Base-by-base conservation (phyloP, 2,113 vertebrate species). In the Rafetus swinhoei region DNA sequence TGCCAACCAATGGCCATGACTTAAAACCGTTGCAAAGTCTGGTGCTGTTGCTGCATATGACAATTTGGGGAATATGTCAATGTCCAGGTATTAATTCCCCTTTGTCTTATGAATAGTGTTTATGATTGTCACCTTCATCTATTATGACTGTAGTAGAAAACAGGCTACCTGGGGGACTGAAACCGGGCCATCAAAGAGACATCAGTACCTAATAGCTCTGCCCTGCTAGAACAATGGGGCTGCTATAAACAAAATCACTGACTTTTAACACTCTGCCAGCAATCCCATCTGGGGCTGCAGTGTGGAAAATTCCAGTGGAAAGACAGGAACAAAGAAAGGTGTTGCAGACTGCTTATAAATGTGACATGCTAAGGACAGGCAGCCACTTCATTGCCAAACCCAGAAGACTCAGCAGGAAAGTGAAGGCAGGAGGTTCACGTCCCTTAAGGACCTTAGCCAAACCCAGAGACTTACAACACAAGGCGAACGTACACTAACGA, bases 271-370 rank as follows among this genome's bases (percentile, higher is more conserved):
- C 94, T 95, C 93, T 96, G 93, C 96, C 97, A 97, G 95, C 85
- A 96, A 96, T 79, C 92, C 96, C 94, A 91, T 81, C 95, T 83
- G 16, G 95, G 96, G 93, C 97, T 97, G 95, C 96, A 97, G 96
- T 95, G 97, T 95, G 97, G 97, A 97, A 97, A 97, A 96, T 97
- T 94, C 96, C 96, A 97, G 94, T 92, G 90, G 96, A 96, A 95
- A 93, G 96, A 81, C 92, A 97, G 96, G 88, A 96, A 97, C 97
- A 97, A 97, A 97, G 81, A 88, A 93, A 96, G 90, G 95, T 96
- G 96, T 96, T 69, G 65, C 95, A 96, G 91, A 54, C 94, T 94
- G 93, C 86, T 96, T 97, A 94, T 94, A 82, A 95, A 97, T 92
- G 60, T 65, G 92, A 87, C 54, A 32, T 86, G 81, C 82, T 0